Percentiles rank a stretch among this genome's conserved stretches.
Conservation (phyloP, 2,113 vertebrate genomes). For the Rhea pennata region DNA sequence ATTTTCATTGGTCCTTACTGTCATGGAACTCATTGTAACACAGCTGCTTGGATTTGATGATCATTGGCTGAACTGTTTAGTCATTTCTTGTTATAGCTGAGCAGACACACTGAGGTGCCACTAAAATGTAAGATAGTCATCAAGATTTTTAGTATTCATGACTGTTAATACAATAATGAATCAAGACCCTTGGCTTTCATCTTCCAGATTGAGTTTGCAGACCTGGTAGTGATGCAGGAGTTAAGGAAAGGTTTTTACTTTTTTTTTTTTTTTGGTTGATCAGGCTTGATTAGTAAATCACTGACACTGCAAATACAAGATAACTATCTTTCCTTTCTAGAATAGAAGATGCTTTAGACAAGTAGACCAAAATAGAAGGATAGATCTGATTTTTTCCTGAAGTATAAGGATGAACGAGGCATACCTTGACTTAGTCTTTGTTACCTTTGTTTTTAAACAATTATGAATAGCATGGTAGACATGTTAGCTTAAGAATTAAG, state of each 20-base stretch:
- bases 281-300: neutral
- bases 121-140: neutral
- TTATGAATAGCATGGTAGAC: neutral
- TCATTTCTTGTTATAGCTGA: neutral
- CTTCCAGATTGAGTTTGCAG: neutral
- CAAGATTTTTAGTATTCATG: neutral
- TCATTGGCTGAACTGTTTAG: neutral
- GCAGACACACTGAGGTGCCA: neutral
- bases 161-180: neutral
- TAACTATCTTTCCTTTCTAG: neutral
- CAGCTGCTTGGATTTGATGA: neutral
- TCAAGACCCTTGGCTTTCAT: neutral
- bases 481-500: neutral
- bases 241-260: neutral
- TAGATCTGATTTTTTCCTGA: neutral
- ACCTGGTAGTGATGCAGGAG: neutral
- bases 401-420: neutral
- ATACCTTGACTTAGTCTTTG: neutral
- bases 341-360: neutral
- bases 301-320: neutral
- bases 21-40: neutral
- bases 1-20: neutral
- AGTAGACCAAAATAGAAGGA: neutral
- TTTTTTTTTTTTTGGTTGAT: neutral
- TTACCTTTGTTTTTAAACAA: neutral